Evolutionary conservation across 2,797 vertebrate species (phyloP), one percentile per base, ranked within the genome.

Genomic region (Peromyscus eremicus): DNA sequence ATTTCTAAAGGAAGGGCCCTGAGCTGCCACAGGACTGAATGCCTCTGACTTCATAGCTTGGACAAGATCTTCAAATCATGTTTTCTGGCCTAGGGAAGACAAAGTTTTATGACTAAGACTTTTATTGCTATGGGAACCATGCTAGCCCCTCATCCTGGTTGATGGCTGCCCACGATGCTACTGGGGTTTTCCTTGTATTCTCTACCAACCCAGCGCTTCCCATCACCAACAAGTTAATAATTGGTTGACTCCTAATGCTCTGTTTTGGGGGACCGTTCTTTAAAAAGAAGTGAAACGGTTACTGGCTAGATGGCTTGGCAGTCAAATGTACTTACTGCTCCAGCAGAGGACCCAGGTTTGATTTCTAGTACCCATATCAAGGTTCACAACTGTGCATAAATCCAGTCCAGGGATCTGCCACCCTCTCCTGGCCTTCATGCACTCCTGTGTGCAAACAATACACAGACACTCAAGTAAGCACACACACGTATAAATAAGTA

Each of bases 1-100:
- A 94, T 95, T 95, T 95, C 97, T 96, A 87, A 91, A 94, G 66
- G 60, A 92, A 90, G 60, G 84, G 87, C 86, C 83, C 83, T 43
- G 83, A 95, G 80, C 87, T 95, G 97, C 94, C 94, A 92, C 23
- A 43, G 73, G 55, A 88, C n/a, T 57, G 60, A 91, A 32, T 66
- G 73, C 2, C 64, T 95, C 66, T 70, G 85, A 95, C 43, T 84
- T 76, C 52, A 71, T 10, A 23, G 66, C 83, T 84, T 79, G 75
- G 55, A 70, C 4, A 40, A 94, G 43, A 89, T 62, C 55, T 96
- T 89, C 89, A 83, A 3, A 94, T 66, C 62, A 37, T 14, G 19
- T 94, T 80, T 52, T 71, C 62, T 80, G 77, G 34, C 40, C 14
- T 21, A 32, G 57, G 16, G 49, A 85, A 80, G 25, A 25, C 40